These are phyloP conservation scores for Eristalis tenax DNA, from an alignment of 2,888 invertebrate genomes.

Conservation along the genomic window DNA sequence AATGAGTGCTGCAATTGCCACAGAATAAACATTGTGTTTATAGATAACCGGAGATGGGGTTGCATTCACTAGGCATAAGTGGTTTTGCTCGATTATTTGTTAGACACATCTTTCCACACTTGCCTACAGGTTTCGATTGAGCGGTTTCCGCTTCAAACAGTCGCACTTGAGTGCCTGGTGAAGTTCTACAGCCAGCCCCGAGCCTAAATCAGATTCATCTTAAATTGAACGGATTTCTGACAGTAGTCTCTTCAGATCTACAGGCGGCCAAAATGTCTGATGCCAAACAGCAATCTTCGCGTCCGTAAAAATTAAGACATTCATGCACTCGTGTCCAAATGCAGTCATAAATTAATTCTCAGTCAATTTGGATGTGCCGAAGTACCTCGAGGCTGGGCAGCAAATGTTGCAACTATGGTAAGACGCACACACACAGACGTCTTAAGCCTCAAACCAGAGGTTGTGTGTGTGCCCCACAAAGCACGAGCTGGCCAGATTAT, in stretches of 20 bases:
- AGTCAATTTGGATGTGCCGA: not conserved
- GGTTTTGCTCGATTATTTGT: not conserved
- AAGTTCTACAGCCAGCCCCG: not conserved
- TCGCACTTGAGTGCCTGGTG: no score
- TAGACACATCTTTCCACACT: not conserved
- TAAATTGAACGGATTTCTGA: no score
- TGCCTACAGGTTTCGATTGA: not conserved
- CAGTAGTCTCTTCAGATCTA: no score
- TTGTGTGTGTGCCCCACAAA: not conserved
- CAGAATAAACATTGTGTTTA: not conserved
- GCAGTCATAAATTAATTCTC: not conserved
- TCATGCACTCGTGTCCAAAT: no score
- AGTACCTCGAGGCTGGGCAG: not conserved
- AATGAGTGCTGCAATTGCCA: no score
- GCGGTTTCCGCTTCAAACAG: not conserved
- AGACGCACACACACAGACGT: not conserved
- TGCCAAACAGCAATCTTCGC: no score
- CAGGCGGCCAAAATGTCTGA: no score
- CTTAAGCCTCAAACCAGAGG: no score
- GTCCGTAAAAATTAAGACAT: no score
- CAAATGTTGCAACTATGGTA: not conserved
- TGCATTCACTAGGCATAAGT: not conserved
- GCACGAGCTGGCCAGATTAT: constrained; percentile 34
- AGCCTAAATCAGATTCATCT: no score
- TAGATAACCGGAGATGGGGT: not conserved